Conservation (phyloP, 2,888 invertebrate species). For the Steinernema hermaphroditum region DNA sequence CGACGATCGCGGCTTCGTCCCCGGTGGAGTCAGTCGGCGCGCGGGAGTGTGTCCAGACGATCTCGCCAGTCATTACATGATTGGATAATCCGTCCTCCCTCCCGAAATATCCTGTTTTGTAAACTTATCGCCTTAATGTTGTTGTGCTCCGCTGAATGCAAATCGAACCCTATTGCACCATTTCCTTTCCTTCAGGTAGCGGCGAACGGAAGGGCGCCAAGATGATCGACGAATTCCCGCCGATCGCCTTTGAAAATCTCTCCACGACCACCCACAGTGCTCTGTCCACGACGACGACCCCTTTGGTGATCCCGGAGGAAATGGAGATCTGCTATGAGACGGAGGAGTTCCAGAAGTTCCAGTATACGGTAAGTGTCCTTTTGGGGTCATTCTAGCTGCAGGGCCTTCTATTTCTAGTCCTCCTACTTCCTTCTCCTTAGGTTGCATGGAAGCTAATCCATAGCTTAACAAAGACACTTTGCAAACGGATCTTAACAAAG, state of each 20-base stretch:
- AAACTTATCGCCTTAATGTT: too few species aligned
- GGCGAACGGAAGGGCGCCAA: background rate
- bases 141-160: too few species aligned
- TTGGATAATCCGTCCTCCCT: too few species aligned
- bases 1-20: background rate
- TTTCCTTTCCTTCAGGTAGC: too few species aligned
- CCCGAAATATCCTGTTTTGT: too few species aligned
- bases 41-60: background rate
- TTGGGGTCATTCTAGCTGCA: background rate
- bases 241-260: constrained; percentile 8
- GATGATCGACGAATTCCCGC: constrained; percentile 22
- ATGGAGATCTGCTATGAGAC: constrained; percentile 49
- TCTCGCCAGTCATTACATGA: too few species aligned
- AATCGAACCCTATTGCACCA: too few species aligned
- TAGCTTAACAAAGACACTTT: too few species aligned
- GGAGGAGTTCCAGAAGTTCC: constrained; percentile 55
- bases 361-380: constrained; percentile 51
- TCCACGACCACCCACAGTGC: constrained; percentile 24
- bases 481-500: too few species aligned
- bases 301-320: constrained; percentile 36
- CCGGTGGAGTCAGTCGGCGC: background rate
- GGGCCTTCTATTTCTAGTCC: background rate
- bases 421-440: too few species aligned
- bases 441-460: too few species aligned
- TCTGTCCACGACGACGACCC: constrained; percentile 18